Conservation (phyloP, 1,140 invertebrate genomes). For the Bombus terrestris region DNA sequence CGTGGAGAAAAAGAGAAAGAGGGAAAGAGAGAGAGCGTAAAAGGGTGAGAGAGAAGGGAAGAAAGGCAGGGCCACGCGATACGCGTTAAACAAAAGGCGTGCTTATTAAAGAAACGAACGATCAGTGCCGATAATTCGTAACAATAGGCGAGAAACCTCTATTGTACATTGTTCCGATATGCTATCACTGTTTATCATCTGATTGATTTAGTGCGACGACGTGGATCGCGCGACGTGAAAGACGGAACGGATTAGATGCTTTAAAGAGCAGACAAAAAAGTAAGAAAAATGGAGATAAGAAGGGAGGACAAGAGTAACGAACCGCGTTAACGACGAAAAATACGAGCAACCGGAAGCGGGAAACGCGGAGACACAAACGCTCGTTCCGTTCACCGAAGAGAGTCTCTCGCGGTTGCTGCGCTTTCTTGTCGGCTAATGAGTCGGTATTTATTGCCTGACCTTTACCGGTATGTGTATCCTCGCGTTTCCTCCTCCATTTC, state of each 20-base stretch:
- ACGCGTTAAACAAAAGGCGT: slow-evolving; percentile 44
- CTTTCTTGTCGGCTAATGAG: slow-evolving; percentile 19
- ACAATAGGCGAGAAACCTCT: slow-evolving; percentile 49
- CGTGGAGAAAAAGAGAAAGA: background rate
- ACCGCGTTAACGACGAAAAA: slow-evolving; percentile 1
- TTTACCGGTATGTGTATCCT: background rate
- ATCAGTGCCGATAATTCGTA: slow-evolving; percentile 48
- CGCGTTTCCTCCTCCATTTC: background rate
- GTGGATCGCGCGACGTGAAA: background rate
- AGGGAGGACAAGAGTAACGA: slow-evolving; percentile 18
- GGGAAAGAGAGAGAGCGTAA: background rate
- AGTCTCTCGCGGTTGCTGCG: background rate
- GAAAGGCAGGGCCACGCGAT: background rate
- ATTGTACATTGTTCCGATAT: slow-evolving; percentile 48
- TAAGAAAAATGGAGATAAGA: background rate
- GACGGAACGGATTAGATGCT: background rate
- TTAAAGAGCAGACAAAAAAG: background rate
- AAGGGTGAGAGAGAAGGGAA: background rate
- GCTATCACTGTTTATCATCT: slow-evolving; percentile 42
- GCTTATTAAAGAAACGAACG: slow-evolving; percentile 53
- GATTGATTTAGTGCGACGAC: slow-evolving; percentile 37
- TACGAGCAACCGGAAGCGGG: background rate
- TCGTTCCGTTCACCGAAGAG: slow-evolving; percentile 10
- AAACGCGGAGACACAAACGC: background rate
- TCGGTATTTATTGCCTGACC: slow-evolving; percentile 37